Percentiles rank a stretch among this genome's conserved stretches.
Evolutionary conservation across 35 echinoderm and acorn worm genomes (phyloP).

Genomic region (Strongylocentrotus purpuratus): DNA sequence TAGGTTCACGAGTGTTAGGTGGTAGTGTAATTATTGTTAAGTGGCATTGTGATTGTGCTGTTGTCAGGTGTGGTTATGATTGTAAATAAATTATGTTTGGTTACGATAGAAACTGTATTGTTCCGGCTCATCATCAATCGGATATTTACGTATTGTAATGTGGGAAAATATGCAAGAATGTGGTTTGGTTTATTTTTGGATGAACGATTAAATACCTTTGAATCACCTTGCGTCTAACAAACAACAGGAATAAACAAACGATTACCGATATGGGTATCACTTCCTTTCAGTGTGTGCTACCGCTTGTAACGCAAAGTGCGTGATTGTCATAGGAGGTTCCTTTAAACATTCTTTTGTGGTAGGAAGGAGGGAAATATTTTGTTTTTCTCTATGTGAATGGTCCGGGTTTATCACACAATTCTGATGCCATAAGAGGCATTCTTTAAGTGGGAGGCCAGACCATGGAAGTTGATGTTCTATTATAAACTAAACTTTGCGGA

Average conservation of each 20-base stretch:
- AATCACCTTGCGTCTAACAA: neutral
- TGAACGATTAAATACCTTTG: neutral
- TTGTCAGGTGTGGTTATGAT: neutral
- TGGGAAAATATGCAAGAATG: neutral
- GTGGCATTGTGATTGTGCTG: neutral
- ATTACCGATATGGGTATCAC: neutral
- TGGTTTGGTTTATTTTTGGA: neutral
- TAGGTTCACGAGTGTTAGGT: neutral
- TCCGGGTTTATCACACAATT: neutral
- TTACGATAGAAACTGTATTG: neutral
- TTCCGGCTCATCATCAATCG: neutral
- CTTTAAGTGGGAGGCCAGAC: neutral
- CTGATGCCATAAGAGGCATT: neutral
- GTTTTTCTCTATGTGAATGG: neutral
- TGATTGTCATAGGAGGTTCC: neutral
- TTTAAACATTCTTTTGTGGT: neutral
- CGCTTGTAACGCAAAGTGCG: neutral
- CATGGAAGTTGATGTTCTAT: neutral
- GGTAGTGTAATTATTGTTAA: neutral
- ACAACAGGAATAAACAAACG: neutral
- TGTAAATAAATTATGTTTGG: neutral
- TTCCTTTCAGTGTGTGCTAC: neutral
- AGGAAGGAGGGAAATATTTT: neutral
- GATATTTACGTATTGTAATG: neutral
- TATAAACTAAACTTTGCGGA: neutral